A percentile compares a stretch with the other conserved stretches of the same genome.
These are phyloP conservation scores for Xiphophorus hellerii DNA, from an alignment of 2,113 vertebrate genomes.

Conservation along the genomic window DNA sequence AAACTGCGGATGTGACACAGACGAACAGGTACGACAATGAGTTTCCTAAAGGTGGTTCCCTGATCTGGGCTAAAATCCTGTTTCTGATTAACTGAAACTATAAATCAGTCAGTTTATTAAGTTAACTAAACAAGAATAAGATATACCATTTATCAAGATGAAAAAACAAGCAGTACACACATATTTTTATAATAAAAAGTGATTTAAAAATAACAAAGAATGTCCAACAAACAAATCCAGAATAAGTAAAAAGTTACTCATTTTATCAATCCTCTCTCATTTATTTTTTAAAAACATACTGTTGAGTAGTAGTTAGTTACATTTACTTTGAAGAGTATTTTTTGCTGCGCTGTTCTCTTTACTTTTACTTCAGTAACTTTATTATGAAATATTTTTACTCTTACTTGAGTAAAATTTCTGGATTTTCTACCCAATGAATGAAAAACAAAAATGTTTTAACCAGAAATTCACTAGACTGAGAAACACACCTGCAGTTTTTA, in stretches of 20 bases:
- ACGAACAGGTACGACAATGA: background rate
- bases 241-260: background rate
- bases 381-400: too few species aligned
- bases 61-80: background rate
- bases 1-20: slow-evolving; percentile 26
- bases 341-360: too few species aligned
- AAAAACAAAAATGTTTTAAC: too few species aligned
- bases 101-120: background rate
- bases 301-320: too few species aligned
- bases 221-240: background rate
- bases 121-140: background rate
- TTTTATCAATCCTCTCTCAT: too few species aligned
- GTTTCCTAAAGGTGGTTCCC: background rate
- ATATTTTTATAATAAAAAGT: background rate
- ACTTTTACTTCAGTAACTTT: too few species aligned
- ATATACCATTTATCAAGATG: background rate
- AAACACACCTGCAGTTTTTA: too few species aligned
- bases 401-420: too few species aligned
- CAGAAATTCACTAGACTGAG: too few species aligned
- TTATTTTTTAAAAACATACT: too few species aligned
- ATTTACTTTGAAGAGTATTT: too few species aligned
- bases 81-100: background rate
- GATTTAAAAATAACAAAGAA: background rate
- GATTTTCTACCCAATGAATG: too few species aligned
- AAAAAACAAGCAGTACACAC: background rate